Conservation (phyloP, 2,797 vertebrate genomes). For the Siniperca scherzeri region DNA sequence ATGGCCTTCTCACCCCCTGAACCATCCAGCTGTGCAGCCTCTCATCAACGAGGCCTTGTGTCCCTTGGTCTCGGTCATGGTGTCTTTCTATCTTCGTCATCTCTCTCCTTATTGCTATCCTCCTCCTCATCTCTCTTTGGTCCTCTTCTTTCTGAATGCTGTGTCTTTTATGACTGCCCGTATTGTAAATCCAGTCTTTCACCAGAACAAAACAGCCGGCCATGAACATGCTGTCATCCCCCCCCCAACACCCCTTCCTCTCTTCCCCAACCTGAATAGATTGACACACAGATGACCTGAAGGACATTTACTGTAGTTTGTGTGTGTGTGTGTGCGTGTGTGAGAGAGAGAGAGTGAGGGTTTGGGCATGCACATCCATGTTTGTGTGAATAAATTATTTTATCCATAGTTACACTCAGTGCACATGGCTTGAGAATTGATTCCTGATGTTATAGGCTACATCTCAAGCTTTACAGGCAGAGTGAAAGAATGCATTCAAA, state of each 20-base stretch:
- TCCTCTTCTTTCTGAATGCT: conserved; percentile 48
- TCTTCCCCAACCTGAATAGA: conserved; percentile 24
- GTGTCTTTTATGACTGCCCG: conserved; percentile 49
- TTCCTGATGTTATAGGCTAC: conserved; percentile 41
- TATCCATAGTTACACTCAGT: conserved; percentile 7
- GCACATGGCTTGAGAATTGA: conserved; percentile 25
- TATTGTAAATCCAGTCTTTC: conserved; percentile 67
- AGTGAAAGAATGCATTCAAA: conserved; percentile 41
- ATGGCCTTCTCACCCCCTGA: conserved; percentile 44
- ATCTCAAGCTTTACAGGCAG: conserved; percentile 2
- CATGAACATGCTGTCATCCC: conserved; percentile 34
- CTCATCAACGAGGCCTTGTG: conserved; percentile 77
- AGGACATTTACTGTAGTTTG: conserved; percentile 43
- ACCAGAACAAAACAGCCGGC: conserved; percentile 35
- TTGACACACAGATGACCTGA: conserved; percentile 48
- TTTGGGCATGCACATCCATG: conserved; percentile 10
- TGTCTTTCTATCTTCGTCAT: conserved; percentile 41
- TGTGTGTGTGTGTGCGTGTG: conserved; percentile 30
- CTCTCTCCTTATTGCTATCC: conserved; percentile 31
- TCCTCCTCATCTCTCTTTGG: conserved; percentile 28
- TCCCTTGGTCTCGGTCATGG: conserved; percentile 24
- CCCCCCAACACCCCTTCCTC: not conserved
- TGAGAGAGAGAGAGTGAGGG: conserved; percentile 3
- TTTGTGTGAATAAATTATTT: conserved; percentile 33
- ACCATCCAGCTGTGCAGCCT: conserved; percentile 70